Base-by-base conservation (phyloP, 2,797 vertebrate species). In the Halcyon chelicuti region DNA sequence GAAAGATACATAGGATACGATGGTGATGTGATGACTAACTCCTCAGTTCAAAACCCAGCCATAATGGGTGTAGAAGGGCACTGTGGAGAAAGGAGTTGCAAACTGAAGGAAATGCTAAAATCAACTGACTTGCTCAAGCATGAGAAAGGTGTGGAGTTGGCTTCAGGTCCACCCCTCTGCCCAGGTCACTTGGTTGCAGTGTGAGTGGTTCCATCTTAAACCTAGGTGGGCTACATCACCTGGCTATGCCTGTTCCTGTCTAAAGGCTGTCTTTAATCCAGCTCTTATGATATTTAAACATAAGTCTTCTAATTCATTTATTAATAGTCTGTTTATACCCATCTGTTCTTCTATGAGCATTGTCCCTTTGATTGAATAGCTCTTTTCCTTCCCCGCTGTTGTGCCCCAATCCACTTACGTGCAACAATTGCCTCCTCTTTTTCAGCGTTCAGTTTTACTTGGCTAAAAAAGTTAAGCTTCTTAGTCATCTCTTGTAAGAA, bases 381-480 rank as follows among this genome's bases (percentile, higher is more conserved):
- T 79, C 71, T 80, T 94, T 65, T 77, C 61, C 78, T 87, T 93
- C 72, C 88, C 81, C 2, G 31, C 84, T 91, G 86, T 79, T 94
- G 80, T n/a, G 77, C 57, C 81, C 81, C 86, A 88, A 94, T 91
- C 88, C 80, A 46, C 91, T 96, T 95, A 93, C 2, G 31, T 2
- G 40, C 88, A 92, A 74, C 72, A 74, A 93, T 89, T 15, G 2
- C 75, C 72, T 47, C 67, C 58, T 92, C 81, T 77, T 78, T 91
- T 88, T 87, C 81, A 94, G 75, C 62, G 46, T 95, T 92, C 58
- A 26, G 61, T 91, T 91, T 85, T 75, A 28, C 96, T 86, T 70
- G 88, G 75, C 70, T 92, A 71, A 55, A 71, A 90, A 84, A 63
- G 60, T 75, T 96, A 94, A 96, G 93, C 95, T 96, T 81, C 89